Evolutionary conservation across 2,797 vertebrate genomes (phyloP).

Genomic region (Sebastes cheni): DNA sequence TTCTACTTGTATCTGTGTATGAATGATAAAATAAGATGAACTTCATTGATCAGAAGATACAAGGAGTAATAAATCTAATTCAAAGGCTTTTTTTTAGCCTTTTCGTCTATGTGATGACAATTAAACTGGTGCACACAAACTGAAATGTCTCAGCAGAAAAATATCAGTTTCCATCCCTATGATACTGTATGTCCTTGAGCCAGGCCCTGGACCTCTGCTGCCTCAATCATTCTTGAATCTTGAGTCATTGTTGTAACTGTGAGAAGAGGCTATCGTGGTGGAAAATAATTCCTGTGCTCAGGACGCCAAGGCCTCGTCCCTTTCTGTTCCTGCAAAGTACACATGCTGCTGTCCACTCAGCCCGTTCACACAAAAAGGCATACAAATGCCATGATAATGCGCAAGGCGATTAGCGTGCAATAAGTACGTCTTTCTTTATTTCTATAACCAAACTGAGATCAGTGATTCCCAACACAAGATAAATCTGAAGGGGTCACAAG

Average conservation of each 20-base stretch:
- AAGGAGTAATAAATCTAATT: neutral
- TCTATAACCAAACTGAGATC: too few relatives aligned
- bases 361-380: neutral
- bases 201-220: neutral
- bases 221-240: neutral
- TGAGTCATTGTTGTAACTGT: neutral
- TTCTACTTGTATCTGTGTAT: neutral
- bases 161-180: neutral
- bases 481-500: neutral
- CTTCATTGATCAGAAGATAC: neutral
- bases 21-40: neutral
- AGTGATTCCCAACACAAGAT: too few relatives aligned
- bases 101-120: neutral
- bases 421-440: too few relatives aligned
- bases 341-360: neutral
- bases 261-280: neutral
- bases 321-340: conserved; percentile 3
- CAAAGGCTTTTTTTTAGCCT: neutral
- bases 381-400: too few relatives aligned
- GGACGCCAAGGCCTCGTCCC: neutral
- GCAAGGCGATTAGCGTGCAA: too few relatives aligned
- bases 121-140: neutral
- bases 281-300: neutral
- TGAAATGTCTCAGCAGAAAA: neutral
- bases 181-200: neutral